Conservation (phyloP, 2,888 invertebrate species). For the Paralinhomoeus sp. region DNA sequence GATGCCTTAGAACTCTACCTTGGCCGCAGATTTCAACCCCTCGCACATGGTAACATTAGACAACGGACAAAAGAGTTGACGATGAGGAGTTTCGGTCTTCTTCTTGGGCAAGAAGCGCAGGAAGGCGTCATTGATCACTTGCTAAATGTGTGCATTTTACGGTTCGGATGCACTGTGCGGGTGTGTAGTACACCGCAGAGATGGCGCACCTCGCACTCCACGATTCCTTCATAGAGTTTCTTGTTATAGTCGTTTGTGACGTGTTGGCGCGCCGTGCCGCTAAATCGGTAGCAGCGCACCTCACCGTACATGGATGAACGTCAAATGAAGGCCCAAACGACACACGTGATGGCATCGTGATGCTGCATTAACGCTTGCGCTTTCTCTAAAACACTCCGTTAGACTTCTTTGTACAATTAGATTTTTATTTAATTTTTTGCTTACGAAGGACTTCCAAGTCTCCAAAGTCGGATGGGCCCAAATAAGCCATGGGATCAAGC, state of each 20-base stretch:
- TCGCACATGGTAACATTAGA: constrained; percentile 18
- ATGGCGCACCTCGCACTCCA: constrained; percentile 29
- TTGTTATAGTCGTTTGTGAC: constrained; percentile 66
- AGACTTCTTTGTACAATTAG: too few species aligned
- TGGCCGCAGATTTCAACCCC: constrained; percentile 1
- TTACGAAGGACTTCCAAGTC: constrained; percentile 35
- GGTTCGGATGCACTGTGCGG: too few species aligned
- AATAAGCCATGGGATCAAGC: constrained; percentile 17
- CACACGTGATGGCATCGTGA: constrained; percentile 54
- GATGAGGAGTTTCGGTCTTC: constrained; percentile 1
- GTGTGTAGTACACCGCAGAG: too few species aligned
- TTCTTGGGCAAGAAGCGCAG: neutral
- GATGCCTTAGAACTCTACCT: too few species aligned
- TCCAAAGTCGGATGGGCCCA: constrained; percentile 21
- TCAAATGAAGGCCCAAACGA: neutral
- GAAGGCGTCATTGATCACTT: constrained; percentile 7
- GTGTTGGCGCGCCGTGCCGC: constrained; percentile 30
- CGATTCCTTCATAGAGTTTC: constrained; percentile 44
- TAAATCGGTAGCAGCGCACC: constrained; percentile 7
- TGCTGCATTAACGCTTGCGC: constrained; percentile 41
- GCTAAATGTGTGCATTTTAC: too few species aligned
- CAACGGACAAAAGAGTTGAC: constrained; percentile 12
- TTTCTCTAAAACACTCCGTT: constrained; percentile 19
- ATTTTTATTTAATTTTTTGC: too few species aligned
- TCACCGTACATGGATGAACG: neutral